Base-by-base conservation (phyloP, 92 coral and sea anemone species). In the Paragorgia papillata region DNA sequence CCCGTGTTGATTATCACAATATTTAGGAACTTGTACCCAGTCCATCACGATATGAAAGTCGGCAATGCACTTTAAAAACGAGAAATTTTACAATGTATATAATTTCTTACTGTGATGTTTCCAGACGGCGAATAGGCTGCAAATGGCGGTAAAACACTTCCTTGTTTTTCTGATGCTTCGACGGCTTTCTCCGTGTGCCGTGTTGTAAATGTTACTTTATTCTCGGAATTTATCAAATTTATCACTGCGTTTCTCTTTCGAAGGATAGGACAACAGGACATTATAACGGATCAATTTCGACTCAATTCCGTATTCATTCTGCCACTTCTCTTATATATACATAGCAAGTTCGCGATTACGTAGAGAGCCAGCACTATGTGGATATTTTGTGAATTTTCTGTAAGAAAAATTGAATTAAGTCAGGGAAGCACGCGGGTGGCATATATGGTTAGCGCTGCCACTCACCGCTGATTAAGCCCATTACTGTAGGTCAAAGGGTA, bases 51-150 rank as follows among this genome's bases (percentile, higher is more conserved):
- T n/a, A n/a, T n/a, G n/a, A n/a, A n/a, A n/a, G n/a, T n/a, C n/a
- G n/a, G n/a, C n/a, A n/a, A n/a, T n/a, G n/a, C n/a, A n/a, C n/a
- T n/a, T n/a, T n/a, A n/a, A n/a, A n/a, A n/a, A n/a, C n/a, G n/a
- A n/a, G n/a, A n/a, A n/a, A n/a, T n/a, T n/a, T n/a, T n/a, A n/a
- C n/a, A n/a, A n/a, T 22, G 0, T n/a, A 4, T 28, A 27, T 21
- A 19, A 17, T 22, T 17, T 13, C 12, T 68, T 80, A 88, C 92
- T 76, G 77, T 80, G 19, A 80, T 82, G 55, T 79, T 76, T 12
- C 94, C 97, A 34, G 97, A 91, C 7, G 89, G 80, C 3, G 97
- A 89, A 57, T 84, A 86, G 6, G 89, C 87, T 61, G 83, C 89
- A 75, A 74, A 91, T 9, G 97, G 94, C 33, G 79, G 57, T 5